phyloP scores from a whole-genome alignment of 2,888 invertebrate genomes.

The Anagyrus pseudococci region DNA sequence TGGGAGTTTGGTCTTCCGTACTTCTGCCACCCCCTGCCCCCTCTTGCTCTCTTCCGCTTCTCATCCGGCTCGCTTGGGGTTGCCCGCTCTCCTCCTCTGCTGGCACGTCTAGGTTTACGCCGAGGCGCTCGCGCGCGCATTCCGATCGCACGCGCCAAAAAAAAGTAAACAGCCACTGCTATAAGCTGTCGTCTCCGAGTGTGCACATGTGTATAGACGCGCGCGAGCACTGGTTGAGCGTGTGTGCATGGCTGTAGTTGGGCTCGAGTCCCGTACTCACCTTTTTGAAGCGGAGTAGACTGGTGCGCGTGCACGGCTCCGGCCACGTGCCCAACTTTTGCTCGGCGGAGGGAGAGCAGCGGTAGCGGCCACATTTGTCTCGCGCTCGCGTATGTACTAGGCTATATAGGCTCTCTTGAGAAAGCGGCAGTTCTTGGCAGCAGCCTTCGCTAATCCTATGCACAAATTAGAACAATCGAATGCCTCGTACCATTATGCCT shows the following conservation, averaged over 20 bases:
- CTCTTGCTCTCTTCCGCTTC: too few relatives aligned
- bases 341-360: conserved; percentile 15
- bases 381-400: conserved; percentile 37
- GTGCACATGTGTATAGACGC: background rate
- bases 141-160: conserved; percentile 26
- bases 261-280: too few relatives aligned
- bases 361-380: conserved; percentile 40
- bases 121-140: conserved; percentile 23
- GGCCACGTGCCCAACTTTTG: background rate
- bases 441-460: conserved; percentile 58
- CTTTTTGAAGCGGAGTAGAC: too few relatives aligned
- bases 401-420: conserved; percentile 3
- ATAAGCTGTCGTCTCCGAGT: background rate
- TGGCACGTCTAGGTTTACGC: conserved; percentile 31
- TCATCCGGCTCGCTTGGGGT: conserved; percentile 33
- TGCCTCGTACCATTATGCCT: conserved; percentile 56
- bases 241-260: too few relatives aligned
- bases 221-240: too few relatives aligned
- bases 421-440: conserved; percentile 44
- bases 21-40: too few relatives aligned
- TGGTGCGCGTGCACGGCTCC: too few relatives aligned
- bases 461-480: conserved; percentile 62
- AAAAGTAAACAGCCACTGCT: conserved; percentile 4
- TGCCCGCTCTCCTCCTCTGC: conserved; percentile 20
- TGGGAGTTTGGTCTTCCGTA: conserved; percentile 51